These are phyloP conservation scores for Cotesia congregata DNA, from an alignment of 2,888 invertebrate species.

Conservation along the genomic window DNA sequence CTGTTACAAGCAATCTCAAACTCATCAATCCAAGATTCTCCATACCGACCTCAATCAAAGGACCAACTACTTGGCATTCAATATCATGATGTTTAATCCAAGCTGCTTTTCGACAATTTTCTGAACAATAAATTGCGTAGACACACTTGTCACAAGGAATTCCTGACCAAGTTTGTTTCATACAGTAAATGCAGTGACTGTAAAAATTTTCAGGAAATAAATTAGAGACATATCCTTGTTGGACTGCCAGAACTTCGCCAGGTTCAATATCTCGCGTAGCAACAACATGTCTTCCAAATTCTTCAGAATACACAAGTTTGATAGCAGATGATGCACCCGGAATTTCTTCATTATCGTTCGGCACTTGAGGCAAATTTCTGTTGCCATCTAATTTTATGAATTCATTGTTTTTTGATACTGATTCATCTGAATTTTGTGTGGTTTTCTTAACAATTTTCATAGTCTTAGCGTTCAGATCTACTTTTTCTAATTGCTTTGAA, in stretches of 20 bases:
- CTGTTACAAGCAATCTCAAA: constrained; percentile 75
- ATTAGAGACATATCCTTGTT: constrained; percentile 80
- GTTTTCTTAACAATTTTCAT: constrained; percentile 41
- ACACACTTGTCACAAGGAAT: constrained; percentile 68
- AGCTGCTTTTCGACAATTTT: constrained; percentile 76
- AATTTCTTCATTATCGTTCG: constrained; percentile 64
- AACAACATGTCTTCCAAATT: constrained; percentile 80
- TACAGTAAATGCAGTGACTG: constrained; percentile 80
- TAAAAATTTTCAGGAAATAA: constrained; percentile 72
- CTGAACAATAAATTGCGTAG: constrained; percentile 78
- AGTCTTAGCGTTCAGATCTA: constrained; percentile 31
- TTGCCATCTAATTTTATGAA: constrained; percentile 41
- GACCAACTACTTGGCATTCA: constrained; percentile 81
- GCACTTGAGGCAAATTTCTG: constrained; percentile 35
- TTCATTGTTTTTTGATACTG: constrained; percentile 17
- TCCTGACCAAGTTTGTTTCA: constrained; percentile 74
- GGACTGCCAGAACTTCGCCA: constrained; percentile 83
- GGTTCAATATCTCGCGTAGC: constrained; percentile 78
- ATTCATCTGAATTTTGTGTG: constrained; percentile 33
- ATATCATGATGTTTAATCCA: constrained; percentile 80
- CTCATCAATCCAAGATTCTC: constrained; percentile 80
- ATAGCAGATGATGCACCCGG: constrained; percentile 77
- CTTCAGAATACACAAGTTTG: constrained; percentile 72
- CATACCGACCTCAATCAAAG: constrained; percentile 74
- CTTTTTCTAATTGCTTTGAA: constrained; percentile 51